These are phyloP conservation scores for Euglossa dilemma DNA, from an alignment of 1,140 invertebrate genomes.

Conservation along the genomic window DNA sequence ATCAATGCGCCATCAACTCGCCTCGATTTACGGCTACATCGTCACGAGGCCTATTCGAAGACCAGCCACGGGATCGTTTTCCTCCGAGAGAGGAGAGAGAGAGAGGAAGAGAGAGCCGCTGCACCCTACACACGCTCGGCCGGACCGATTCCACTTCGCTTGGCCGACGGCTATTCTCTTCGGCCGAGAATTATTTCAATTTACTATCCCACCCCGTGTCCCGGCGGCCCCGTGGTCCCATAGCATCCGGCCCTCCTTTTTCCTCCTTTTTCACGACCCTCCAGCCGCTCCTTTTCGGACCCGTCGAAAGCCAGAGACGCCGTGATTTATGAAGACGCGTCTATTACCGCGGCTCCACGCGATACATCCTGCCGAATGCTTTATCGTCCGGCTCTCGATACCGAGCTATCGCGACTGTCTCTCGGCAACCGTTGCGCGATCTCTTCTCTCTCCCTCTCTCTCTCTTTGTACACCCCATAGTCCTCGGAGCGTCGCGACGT, in stretches of 20 bases:
- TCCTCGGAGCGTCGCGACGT: no score
- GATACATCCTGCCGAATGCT: constrained; percentile 52
- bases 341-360: constrained; percentile 59
- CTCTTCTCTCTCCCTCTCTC: no score
- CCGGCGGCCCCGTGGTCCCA: constrained; percentile 3
- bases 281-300: constrained; percentile 21
- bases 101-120: constrained; percentile 23
- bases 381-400: constrained; percentile 3
- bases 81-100: constrained; percentile 22
- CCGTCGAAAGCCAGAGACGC: constrained; percentile 36
- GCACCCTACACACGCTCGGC: constrained; percentile 49
- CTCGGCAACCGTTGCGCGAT: background rate
- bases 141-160: constrained; percentile 66
- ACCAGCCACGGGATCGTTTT: constrained; percentile 59
- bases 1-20: constrained; percentile 81
- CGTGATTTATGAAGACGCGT: constrained; percentile 67
- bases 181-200: constrained; percentile 80
- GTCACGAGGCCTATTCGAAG: constrained; percentile 71
- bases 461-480: no score
- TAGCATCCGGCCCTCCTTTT: background rate
- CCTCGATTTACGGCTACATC: constrained; percentile 80
- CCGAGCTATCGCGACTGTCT: constrained; percentile 1
- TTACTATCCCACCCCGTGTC: constrained; percentile 71
- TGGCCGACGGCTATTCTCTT: constrained; percentile 77
- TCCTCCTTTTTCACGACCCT: constrained; percentile 15